Conservation (phyloP, 2,888 invertebrate genomes). For the Aphrophora alni region DNA sequence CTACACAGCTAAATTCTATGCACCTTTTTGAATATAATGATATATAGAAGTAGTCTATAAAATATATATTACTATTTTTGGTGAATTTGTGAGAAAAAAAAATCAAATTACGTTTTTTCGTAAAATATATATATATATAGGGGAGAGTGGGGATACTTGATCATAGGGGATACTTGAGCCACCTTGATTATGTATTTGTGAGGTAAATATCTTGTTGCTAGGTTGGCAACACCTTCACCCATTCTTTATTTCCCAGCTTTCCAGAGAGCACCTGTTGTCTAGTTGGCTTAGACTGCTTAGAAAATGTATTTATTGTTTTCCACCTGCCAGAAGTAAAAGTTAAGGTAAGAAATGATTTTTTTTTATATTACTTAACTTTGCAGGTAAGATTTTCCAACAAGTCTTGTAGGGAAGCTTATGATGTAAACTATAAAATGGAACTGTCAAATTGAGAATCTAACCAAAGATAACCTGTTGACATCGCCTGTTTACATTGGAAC, state of each 20-base stretch:
- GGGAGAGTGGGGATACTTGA: constrained; percentile 31
- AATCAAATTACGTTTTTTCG: too few relatives aligned
- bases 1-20: too few relatives aligned
- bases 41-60: too few relatives aligned
- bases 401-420: background rate
- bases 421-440: background rate
- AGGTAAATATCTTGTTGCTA: constrained; percentile 22
- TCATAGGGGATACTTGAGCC: constrained; percentile 30
- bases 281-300: background rate
- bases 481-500: too few relatives aligned
- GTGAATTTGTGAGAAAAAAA: too few relatives aligned
- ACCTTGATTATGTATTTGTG: background rate
- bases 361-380: background rate
- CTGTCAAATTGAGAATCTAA: constrained; percentile 17
- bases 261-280: constrained; percentile 6
- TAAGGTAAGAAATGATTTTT: constrained; percentile 16
- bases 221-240: constrained; percentile 11
- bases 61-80: too few relatives aligned
- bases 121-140: too few relatives aligned
- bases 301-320: background rate
- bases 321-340: background rate
- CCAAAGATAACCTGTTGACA: constrained; percentile 19
- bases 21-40: too few relatives aligned
- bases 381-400: background rate
- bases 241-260: background rate